Percentiles rank a stretch among this genome's conserved stretches.
Conservation (phyloP, 2,113 vertebrate genomes). For the Takifugu bimaculatus region DNA sequence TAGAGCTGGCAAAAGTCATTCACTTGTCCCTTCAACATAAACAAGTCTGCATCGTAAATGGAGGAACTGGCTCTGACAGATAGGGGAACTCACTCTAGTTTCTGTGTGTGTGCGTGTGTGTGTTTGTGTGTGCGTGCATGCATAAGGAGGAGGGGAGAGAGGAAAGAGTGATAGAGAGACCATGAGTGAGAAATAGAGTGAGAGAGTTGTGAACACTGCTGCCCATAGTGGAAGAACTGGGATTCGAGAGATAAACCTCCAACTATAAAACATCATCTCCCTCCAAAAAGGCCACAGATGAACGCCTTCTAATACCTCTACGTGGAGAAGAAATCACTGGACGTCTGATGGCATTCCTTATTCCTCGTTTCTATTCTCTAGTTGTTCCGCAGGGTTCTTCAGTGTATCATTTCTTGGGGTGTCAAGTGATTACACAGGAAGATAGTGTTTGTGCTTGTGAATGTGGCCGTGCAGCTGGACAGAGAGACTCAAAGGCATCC, state of each 20-base stretch:
- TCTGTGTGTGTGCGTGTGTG: conserved; percentile 49
- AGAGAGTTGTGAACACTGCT: conserved; percentile 26
- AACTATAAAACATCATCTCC: conserved; percentile 14
- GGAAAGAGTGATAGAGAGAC: conserved; percentile 18
- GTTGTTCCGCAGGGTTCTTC: conserved; percentile 1
- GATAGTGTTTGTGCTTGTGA: conserved; percentile 68
- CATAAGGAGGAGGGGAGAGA: conserved; percentile 52
- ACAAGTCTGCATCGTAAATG: conserved; percentile 72
- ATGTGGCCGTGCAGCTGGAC: conserved; percentile 77
- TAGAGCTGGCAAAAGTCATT: conserved; percentile 23
- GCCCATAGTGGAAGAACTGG: conserved; percentile 53
- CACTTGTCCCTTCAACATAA: conserved; percentile 54
- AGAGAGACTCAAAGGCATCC: conserved; percentile 71
- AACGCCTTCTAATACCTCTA: conserved; percentile 6
- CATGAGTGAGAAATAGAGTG: conserved; percentile 15
- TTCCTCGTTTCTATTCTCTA: conserved; percentile 11
- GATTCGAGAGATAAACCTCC: conserved; percentile 60
- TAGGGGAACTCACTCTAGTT: conserved; percentile 77
- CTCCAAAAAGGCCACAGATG: not conserved
- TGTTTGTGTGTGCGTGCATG: conserved; percentile 33
- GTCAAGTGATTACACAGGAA: conserved; percentile 65
- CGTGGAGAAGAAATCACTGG: not conserved
- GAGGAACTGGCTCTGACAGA: conserved; percentile 77
- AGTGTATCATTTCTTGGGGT: conserved; percentile 52
- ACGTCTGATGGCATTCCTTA: conserved; percentile 25